Base-by-base conservation (phyloP, 2,113 vertebrate species). In the Amia ocellicauda region DNA sequence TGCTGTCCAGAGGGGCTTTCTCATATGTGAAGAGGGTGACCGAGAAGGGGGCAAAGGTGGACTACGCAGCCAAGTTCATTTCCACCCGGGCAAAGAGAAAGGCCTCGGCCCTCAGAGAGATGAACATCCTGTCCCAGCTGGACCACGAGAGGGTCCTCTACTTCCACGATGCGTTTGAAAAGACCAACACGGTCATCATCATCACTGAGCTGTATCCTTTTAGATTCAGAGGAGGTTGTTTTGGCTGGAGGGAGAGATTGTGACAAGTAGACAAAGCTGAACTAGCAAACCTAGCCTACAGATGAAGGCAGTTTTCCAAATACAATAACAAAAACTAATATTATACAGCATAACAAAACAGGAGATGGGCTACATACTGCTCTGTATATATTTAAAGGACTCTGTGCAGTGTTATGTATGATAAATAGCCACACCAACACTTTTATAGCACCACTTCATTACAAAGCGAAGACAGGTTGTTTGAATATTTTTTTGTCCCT, bases 151-250 rank as follows among this genome's bases (percentile, higher is more conserved):
- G 87, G 41, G 77, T 99, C 0, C 77, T 97, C 65, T 96, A 92
- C 78, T 97, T 98, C 78, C 95, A 96, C 0, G 97, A 99, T 0
- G 95, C 93, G 68, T 99, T 99, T 0, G 94, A 98, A 85, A 97
- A 97, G 73, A 96, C 92, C 79, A 96, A 91, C 0, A 89, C 91
- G 0, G 80, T 97, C 57, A 86, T 98, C 68, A 87, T 99, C 49
- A 80, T 99, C 85, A 94, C 92, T 2, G 96, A 99, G 80, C 76
- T 95, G 94, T 97, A 98, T 97, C 93, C 89, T 87, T 81, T 22
- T 40, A 8, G 4, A 16, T 22, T 47, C 5, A 36, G 5, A 36
- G 31, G n/a, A 3, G n/a, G 45, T 16, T 16, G 45, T 19, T n/a
- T 16, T n/a, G n/a, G n/a, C n/a, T 47, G n/a, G n/a, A 47, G 13